Percentiles rank a stretch among this genome's conserved stretches.
Evolutionary conservation across 2,113 vertebrate species (phyloP).

Genomic region (Pedionomus torquatus): DNA sequence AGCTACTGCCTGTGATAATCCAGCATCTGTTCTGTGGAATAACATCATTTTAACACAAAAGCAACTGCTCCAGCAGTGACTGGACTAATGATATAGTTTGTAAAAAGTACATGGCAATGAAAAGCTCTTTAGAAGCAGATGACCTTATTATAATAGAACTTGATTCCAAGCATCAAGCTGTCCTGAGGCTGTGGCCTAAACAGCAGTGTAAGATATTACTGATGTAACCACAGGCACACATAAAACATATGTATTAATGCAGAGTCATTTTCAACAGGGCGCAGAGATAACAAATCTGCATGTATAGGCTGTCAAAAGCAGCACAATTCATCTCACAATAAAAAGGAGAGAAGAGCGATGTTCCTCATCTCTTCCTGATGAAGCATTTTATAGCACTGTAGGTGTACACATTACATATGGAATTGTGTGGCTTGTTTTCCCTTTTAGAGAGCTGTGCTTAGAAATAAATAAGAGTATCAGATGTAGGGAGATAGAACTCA

Average conservation of each 20-base stretch:
- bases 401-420: not conserved
- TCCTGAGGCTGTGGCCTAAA: not conserved
- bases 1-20: not conserved
- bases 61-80: not conserved
- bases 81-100: not conserved
- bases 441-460: not conserved
- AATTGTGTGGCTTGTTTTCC: not conserved
- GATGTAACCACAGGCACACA: not conserved
- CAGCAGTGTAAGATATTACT: not conserved
- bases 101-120: not conserved
- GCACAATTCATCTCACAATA: not conserved
- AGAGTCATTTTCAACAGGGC: not conserved
- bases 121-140: not conserved
- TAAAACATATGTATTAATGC: not conserved
- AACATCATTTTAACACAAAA: not conserved
- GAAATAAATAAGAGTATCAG: not conserved
- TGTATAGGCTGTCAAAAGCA: not conserved
- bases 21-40: not conserved
- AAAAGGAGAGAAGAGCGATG: not conserved
- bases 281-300: not conserved
- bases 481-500: not conserved
- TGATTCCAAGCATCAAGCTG: not conserved
- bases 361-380: not conserved
- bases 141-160: not conserved
- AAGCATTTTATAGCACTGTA: constrained; percentile 8